Evolutionary conservation across 2,113 vertebrate genomes (phyloP), one percentile per base, ranked within the genome.

Genomic region (Hippocampus mohnikei): DNA sequence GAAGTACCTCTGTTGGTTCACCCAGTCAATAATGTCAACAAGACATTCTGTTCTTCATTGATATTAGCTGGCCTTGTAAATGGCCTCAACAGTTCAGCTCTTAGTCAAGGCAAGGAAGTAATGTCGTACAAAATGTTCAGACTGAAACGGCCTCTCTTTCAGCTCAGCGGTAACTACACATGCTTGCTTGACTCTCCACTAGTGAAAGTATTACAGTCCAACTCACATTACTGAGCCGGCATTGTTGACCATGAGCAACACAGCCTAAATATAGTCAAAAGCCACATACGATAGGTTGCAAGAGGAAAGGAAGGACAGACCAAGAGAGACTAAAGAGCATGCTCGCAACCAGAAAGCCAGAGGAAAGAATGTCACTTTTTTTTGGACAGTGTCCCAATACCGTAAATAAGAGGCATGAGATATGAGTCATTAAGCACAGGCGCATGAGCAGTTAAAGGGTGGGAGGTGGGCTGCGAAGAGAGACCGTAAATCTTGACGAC

Each of bases 221-320:
- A 91, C 92, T 94, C 89, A 89, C 90, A 91, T 93, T 93, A 93
- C 91, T 87, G 88, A 87, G 90, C 90, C 87, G 86, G 87, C 65
- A 91, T 90, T 91, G 89, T 89, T 90, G 90, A 90, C 85, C 77
- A 84, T 85, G 85, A 88, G 87, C 80, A 71, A 87, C 80, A 75
- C 88, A 89, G 91, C 86, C 94, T 95, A 95, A 95, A 96, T 94
- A 94, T 95, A 96, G 94, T 92, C 90, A 93, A 88, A 89, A 69
- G 70, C 81, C 83, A 81, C 77, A 84, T 71, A 79, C 69, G 74
- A 77, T 83, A 53, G 84, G 27, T 68, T 10, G 80, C 73, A 59
- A 73, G 78, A 73, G 69, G 68, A 9, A 2, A 72, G 80, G 73
- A 76, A 80, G 69, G 73, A 41, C 9, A 58, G 67, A 79, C 44